phyloP scores from a whole-genome alignment of 2,888 invertebrate species.

The Bibio marci region DNA sequence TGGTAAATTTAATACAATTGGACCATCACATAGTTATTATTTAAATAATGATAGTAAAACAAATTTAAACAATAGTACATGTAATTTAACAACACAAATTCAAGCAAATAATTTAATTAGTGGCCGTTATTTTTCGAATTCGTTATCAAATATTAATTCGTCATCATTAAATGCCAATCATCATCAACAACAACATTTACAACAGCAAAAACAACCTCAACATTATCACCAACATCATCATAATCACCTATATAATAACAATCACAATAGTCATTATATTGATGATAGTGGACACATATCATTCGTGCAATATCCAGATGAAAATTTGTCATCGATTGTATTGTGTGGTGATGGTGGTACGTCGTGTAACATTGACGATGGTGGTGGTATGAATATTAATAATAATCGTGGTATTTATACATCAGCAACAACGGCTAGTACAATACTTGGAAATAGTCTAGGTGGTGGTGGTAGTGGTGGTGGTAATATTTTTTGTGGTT shows the following conservation, averaged over 20 bases:
- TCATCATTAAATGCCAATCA: no score
- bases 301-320: no score
- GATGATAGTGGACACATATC: no score
- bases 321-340: no score
- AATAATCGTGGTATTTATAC: not conserved
- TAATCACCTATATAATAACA: no score
- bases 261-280: no score
- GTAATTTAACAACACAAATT: conserved; percentile 4
- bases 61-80: conserved; percentile 1
- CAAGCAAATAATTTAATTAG: conserved; percentile 14
- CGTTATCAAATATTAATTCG: conserved; percentile 21
- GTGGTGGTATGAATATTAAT: not conserved
- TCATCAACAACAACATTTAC: not conserved
- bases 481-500: conserved; percentile 21
- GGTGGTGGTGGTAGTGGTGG: conserved; percentile 7
- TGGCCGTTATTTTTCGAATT: conserved; percentile 26
- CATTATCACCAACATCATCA: conserved; percentile 4
- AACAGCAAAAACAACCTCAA: not conserved
- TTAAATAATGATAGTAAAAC: not conserved
- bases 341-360: conserved; percentile 2
- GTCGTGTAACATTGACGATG: no score
- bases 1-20: conserved; percentile 28
- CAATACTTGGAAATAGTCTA: no score
- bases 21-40: conserved; percentile 15
- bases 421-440: no score